These are phyloP conservation scores for Romanogobio albipinnatus DNA, from an alignment of 2,113 vertebrate genomes.

Conservation along the genomic window DNA sequence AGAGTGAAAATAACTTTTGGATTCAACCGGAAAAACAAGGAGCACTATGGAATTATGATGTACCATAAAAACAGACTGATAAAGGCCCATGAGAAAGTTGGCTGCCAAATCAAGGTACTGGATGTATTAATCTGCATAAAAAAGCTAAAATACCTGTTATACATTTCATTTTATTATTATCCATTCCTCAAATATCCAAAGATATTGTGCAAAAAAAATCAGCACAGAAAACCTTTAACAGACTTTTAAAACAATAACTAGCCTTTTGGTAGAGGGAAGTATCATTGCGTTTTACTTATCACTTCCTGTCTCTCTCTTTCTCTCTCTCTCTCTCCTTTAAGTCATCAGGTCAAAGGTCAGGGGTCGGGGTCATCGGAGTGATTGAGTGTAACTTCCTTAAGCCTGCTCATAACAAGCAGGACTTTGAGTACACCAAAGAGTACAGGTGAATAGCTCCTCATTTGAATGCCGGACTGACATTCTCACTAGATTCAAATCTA, in stretches of 20 bases:
- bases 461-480: neutral
- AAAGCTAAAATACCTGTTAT: neutral
- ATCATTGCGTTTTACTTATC: neutral
- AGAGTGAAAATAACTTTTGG: slow-evolving; percentile 85
- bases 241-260: neutral
- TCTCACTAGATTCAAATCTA: neutral
- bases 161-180: neutral
- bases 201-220: neutral
- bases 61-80: slow-evolving; percentile 86
- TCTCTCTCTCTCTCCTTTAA: slow-evolving; percentile 48
- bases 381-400: slow-evolving; percentile 86
- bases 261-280: neutral
- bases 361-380: slow-evolving; percentile 80
- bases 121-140: neutral
- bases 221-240: neutral
- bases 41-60: slow-evolving; percentile 82
- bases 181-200: neutral
- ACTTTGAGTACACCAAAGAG: slow-evolving; percentile 85
- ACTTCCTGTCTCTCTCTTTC: neutral
- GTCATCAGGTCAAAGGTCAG: slow-evolving; percentile 74
- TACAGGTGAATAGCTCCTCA: slow-evolving; percentile 70
- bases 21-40: slow-evolving; percentile 79
- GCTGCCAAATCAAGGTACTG: slow-evolving; percentile 81
- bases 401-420: slow-evolving; percentile 83
- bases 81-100: slow-evolving; percentile 83